Evolutionary conservation across 2,797 vertebrate genomes (phyloP).

Genomic region (Tympanoctomys barrerae): DNA sequence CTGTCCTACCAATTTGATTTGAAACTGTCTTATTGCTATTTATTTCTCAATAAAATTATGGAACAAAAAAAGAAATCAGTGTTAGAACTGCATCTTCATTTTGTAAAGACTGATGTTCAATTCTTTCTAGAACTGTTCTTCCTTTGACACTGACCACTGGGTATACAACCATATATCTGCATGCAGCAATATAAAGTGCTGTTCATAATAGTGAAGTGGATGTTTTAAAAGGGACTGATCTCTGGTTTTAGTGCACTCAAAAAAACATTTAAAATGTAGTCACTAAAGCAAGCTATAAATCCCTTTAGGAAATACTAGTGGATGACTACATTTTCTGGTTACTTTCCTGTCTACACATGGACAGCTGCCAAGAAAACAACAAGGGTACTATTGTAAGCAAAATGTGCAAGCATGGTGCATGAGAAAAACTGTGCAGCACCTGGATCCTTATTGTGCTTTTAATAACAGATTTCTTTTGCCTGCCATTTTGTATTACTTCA

Average conservation of each 20-base stretch:
- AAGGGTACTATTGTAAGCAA: background rate
- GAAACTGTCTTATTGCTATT: too few species aligned
- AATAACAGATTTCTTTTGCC: constrained; percentile 19
- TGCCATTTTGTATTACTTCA: background rate
- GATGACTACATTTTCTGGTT: background rate
- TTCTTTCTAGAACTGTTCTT: background rate
- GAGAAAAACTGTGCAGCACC: background rate
- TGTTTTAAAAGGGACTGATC: background rate
- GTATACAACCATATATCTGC: background rate
- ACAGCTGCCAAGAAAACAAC: background rate
- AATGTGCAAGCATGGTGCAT: background rate
- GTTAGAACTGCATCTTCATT: background rate
- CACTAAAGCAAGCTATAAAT: constrained; percentile 19
- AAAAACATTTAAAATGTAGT: background rate
- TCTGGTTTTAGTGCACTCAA: background rate
- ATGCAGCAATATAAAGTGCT: background rate
- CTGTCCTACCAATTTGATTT: too few species aligned
- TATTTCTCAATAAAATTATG: too few species aligned
- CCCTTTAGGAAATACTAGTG: background rate
- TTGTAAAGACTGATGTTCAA: background rate
- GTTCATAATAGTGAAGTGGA: background rate
- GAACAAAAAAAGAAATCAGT: background rate
- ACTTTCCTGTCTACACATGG: background rate
- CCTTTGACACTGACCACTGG: background rate
- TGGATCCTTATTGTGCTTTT: constrained; percentile 7